Evolutionary conservation across 2,113 vertebrate species (phyloP).

Genomic region (Podiceps cristatus): DNA sequence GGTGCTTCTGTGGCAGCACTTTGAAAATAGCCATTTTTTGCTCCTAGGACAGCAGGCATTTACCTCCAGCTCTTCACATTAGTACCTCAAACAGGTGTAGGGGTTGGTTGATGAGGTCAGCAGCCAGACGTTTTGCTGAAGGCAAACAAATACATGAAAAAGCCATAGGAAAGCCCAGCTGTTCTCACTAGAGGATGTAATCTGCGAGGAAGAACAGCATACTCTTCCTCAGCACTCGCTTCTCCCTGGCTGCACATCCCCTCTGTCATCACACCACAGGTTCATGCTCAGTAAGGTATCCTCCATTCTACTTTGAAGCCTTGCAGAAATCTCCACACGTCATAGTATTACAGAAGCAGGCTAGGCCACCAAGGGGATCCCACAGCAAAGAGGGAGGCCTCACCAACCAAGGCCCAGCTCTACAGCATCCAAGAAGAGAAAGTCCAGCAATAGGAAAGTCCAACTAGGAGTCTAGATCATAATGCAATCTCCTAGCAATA

Average conservation of each 20-base stretch:
- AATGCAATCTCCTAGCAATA: not conserved
- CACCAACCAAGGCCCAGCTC: not conserved
- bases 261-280: not conserved
- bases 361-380: fast-evolving
- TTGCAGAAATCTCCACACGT: fast-evolving
- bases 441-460: not conserved
- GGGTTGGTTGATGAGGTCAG: not conserved
- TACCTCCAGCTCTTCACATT: not conserved
- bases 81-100: not conserved
- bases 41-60: not conserved
- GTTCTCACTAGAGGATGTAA: fast-evolving
- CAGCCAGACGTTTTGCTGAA: not conserved
- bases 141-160: not conserved
- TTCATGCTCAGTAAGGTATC: not conserved
- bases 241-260: fast-evolving
- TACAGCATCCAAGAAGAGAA: not conserved
- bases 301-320: not conserved
- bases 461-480: not conserved
- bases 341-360: not conserved
- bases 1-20: not conserved
- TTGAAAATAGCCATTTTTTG: not conserved
- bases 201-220: not conserved
- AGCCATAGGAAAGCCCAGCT: not conserved
- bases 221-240: fast-evolving
- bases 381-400: not conserved